Percentiles rank a stretch among this genome's conserved stretches.
Conservation (phyloP, 2,113 vertebrate species). For the Lonchura striata region DNA sequence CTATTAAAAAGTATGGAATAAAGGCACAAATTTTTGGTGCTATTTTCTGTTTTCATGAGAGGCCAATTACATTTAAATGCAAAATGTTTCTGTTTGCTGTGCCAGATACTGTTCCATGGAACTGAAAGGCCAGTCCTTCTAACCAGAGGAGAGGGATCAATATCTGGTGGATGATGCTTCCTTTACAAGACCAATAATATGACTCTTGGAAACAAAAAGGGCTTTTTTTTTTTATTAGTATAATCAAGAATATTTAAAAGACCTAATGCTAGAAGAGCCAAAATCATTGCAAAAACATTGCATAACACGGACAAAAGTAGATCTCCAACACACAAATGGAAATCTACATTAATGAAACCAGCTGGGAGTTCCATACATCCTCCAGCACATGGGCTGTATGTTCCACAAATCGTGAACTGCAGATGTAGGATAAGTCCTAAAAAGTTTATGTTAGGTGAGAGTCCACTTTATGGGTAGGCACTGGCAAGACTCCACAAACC, state of each 20-base stretch:
- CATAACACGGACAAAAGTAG: background rate
- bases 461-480: slow-evolving; percentile 48
- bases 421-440: slow-evolving; percentile 52
- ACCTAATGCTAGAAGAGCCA: background rate
- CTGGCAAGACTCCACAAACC: slow-evolving; percentile 37
- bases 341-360: slow-evolving; percentile 40
- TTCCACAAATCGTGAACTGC: background rate
- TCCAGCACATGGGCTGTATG: background rate
- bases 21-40: background rate
- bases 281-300: slow-evolving; percentile 18
- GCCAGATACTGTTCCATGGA: background rate
- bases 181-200: background rate
- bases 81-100: background rate
- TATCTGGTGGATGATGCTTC: slow-evolving; percentile 18
- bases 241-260: background rate
- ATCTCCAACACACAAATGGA: slow-evolving; percentile 18
- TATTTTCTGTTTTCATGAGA: background rate
- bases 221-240: background rate
- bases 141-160: slow-evolving; percentile 11
- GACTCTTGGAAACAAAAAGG: background rate
- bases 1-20: background rate
- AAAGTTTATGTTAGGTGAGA: slow-evolving; percentile 56
- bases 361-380: slow-evolving; percentile 29
- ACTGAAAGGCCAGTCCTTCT: background rate
- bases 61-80: background rate